Conservation (phyloP, 2,113 vertebrate genomes). For the Tetrax tetrax region DNA sequence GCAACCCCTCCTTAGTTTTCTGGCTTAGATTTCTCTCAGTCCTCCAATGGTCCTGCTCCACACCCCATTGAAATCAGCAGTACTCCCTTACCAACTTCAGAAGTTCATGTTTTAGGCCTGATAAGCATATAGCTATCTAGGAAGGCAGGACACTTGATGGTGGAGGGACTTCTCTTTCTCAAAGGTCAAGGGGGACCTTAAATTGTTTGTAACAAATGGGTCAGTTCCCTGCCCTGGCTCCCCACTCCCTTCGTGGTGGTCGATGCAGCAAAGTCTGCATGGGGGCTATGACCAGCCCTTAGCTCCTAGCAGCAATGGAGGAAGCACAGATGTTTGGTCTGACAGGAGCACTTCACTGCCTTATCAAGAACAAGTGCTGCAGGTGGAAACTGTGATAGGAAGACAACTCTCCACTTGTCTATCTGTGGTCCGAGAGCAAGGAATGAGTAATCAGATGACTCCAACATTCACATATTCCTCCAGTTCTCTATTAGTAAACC, state of each 20-base stretch:
- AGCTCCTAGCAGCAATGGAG: not conserved
- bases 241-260: not conserved
- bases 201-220: not conserved
- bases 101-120: not conserved
- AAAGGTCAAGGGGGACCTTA: not conserved
- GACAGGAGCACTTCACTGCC: not conserved
- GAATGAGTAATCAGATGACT: not conserved
- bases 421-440: not conserved
- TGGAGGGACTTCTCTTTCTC: not conserved
- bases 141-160: not conserved
- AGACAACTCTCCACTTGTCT: not conserved
- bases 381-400: not conserved
- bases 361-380: not conserved
- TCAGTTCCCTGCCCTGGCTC: not conserved
- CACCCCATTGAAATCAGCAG: not conserved
- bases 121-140: not conserved
- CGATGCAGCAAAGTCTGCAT: not conserved
- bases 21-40: not conserved
- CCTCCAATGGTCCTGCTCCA: not conserved
- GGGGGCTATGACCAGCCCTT: not conserved
- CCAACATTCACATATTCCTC: not conserved
- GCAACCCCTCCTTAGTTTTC: not conserved
- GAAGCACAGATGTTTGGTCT: not conserved
- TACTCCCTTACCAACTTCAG: not conserved
- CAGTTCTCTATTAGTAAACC: not conserved